Evolutionary conservation across 2,888 invertebrate genomes (phyloP), one percentile per base, ranked within the genome.

Genomic region (Xylota sylvarum): DNA sequence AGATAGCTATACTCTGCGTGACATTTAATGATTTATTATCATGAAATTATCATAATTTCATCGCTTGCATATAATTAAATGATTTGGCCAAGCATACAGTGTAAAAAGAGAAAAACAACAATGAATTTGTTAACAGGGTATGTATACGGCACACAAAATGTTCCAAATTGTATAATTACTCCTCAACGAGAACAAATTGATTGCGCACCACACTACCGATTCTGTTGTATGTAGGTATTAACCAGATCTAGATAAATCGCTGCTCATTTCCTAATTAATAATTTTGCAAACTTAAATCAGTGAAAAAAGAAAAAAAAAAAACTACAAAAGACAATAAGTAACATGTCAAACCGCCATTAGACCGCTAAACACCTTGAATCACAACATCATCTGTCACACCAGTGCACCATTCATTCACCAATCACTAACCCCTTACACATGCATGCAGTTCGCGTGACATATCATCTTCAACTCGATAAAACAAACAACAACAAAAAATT

Each of bases 211-310:
- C 55, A 17, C 32, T 50, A 55, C 23, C 17, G 19, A 67, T 60
- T 60, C 64, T 35, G n/a, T 17, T 35, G 48, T 70, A 23, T 1
- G 23, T 3, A 23, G 23, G 48, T 64, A 76, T 65, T 46, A 77
- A 65, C 78, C 43, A 14, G 5, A 85, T 85, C 85, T 82, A 77
- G 86, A 86, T 86, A 78, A 82, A 64, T 73, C 48, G 32, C 58
- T 9, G 60, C 77, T 78, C 74, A 74, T 74, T 80, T 85, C 81
- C 86, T 82, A 86, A 86, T 77, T 81, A 86, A 86, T 77, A 73
- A 82, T 32, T 86, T 82, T 69, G 5, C 52, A 72, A 43, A 58
- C 46, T 46, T 1, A 1, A n/a, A n/a, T n/a, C n/a, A n/a, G n/a
- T n/a, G n/a, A n/a, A n/a, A n/a, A n/a, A n/a, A n/a, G n/a, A n/a